Conservation (phyloP, 2,888 invertebrate genomes). For the Petrophora chlorosata region DNA sequence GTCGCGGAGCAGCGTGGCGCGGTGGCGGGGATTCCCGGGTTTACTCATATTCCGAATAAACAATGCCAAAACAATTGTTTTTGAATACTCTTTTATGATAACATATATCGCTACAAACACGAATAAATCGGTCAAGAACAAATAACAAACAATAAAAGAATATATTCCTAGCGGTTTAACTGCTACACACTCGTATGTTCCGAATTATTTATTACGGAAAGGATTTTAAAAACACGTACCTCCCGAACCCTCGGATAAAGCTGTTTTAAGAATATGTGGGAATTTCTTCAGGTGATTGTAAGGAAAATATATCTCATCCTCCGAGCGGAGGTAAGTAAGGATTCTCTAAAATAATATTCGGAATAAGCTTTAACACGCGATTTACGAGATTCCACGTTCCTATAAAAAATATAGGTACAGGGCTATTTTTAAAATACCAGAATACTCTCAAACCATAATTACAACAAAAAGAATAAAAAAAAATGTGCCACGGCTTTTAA, state of each 20-base stretch:
- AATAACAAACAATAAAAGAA: constrained; percentile 51
- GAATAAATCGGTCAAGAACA: constrained; percentile 30
- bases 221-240: constrained; percentile 78
- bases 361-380: constrained; percentile 21
- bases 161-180: constrained; percentile 62
- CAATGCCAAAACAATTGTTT: no score
- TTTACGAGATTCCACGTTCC: constrained; percentile 13
- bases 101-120: no score
- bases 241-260: constrained; percentile 66
- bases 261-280: constrained; percentile 77
- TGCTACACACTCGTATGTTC: constrained; percentile 52
- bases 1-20: no score
- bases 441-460: no score
- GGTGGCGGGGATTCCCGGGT: no score
- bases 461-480: no score
- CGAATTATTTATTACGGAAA: constrained; percentile 77
- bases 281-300: constrained; percentile 69
- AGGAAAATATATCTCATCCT: constrained; percentile 52
- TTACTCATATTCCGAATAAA: no score
- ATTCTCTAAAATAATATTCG: constrained; percentile 31
- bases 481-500: no score
- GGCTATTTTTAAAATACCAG: no score
- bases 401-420: constrained; percentile 11
- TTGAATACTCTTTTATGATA: no score
- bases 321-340: constrained; percentile 27